Conservation (phyloP, 2,113 vertebrate genomes). For the Myotis davidii region DNA sequence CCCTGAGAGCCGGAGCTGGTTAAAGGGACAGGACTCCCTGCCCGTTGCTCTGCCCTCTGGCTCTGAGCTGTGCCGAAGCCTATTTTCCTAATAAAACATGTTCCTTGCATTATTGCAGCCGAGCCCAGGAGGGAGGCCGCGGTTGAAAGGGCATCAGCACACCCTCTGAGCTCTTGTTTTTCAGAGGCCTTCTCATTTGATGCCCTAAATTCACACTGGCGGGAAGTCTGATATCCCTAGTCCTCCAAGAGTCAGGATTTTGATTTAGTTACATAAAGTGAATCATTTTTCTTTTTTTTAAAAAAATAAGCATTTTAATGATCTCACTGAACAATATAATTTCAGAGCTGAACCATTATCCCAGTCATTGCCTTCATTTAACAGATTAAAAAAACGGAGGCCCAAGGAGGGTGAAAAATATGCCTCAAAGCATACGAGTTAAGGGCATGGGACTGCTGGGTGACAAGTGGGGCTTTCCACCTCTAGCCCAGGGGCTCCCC, state of each 20-base stretch:
- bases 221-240: slow-evolving; percentile 42
- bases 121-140: slow-evolving; percentile 7
- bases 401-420: not conserved
- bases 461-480: not conserved
- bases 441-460: not conserved
- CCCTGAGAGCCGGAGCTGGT: slow-evolving; percentile 51
- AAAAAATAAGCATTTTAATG: slow-evolving; percentile 41
- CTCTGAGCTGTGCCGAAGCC: slow-evolving; percentile 48
- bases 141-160: slow-evolving; percentile 52
- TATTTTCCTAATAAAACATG: slow-evolving; percentile 72
- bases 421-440: not conserved
- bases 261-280: slow-evolving; percentile 63
- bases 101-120: slow-evolving; percentile 48
- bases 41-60: slow-evolving; percentile 60
- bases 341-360: slow-evolving; percentile 8
- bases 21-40: slow-evolving; percentile 73
- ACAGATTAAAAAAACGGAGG: not conserved
- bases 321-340: slow-evolving; percentile 24
- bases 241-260: slow-evolving; percentile 12
- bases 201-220: slow-evolving; percentile 22
- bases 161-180: slow-evolving; percentile 68
- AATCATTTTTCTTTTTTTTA: slow-evolving; percentile 23
- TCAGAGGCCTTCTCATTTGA: slow-evolving; percentile 45
- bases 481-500: not conserved
- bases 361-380: not conserved